phyloP scores from a whole-genome alignment of 2,797 vertebrate species.

The Enteromius fasciolatus region DNA sequence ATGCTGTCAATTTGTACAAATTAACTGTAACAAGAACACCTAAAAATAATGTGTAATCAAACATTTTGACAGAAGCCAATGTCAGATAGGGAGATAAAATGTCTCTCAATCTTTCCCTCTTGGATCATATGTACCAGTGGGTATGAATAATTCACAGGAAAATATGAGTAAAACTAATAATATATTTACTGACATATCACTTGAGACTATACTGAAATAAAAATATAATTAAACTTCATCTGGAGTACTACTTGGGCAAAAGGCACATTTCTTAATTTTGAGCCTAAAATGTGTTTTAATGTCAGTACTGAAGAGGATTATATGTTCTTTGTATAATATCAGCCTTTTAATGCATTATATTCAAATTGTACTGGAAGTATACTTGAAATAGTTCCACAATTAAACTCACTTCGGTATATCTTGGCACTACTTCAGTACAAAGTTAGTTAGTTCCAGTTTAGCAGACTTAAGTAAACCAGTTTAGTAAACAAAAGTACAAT shows the following conservation, averaged over 20 bases:
- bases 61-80: conserved; percentile 2
- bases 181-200: not conserved
- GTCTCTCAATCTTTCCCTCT: not conserved
- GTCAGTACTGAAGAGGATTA: not conserved
- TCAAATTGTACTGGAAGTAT: too few species aligned
- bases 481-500: not conserved
- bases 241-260: not conserved
- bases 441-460: not conserved
- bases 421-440: not conserved
- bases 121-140: not conserved
- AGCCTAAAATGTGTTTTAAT: not conserved
- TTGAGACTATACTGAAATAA: not conserved
- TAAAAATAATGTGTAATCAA: too few species aligned
- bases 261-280: not conserved
- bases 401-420: too few species aligned
- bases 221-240: not conserved
- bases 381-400: not conserved
- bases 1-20: not conserved
- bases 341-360: not conserved
- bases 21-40: not conserved
- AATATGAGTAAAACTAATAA: not conserved
- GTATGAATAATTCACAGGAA: not conserved
- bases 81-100: not conserved
- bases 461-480: not conserved
- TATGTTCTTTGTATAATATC: not conserved